Base-by-base conservation (phyloP, 2,888 invertebrate genomes). In the Thecophora atra region DNA sequence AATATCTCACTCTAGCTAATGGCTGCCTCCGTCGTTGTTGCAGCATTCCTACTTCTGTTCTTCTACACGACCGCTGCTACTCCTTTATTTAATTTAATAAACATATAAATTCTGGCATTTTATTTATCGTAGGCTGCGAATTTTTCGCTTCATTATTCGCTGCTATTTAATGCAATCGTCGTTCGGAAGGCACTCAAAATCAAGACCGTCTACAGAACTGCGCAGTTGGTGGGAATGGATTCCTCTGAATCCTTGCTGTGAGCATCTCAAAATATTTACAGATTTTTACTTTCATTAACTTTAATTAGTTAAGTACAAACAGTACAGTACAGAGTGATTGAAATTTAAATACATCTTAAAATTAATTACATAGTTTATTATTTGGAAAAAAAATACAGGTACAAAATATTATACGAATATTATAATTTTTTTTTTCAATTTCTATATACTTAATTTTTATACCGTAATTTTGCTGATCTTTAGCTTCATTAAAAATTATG, bases 1-100 rank as follows among this genome's bases (percentile, higher is more conserved):
- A 79, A 78, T 79, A 79, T 79, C 78, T 80, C 77, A 79, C 75
- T 78, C 78, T 78, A 76, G 78, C 78, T 80, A 76, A 78, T 76
- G 51, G 72, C 66, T 44, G 64, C 17, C 47, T 15, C n/a, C 28
- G 15, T 15, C 15, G 11, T 64, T 24, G 21, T 21, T 21, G 11
- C 44, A 17, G 51, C 26, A n/a, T 47, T 17, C 24, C 26, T 44
- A 21, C 64, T 42, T 11, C 64, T 37, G 15, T 26, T 26, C 26
- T 24, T 21, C 17, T 17, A 11, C 62, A 28, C 62, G 26, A 28
- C 62, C 19, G 11, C 19, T 19, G 28, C 19, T 13, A 26, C 62
- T 19, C 11, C 24, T 52, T 47, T 52, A 70, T 70, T 70, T 62
- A 70, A 63, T 63, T 70, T 62, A 70, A 70, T 63, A 70, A 56